A percentile compares a stretch with the other conserved stretches of the same genome.
Conservation (phyloP, 2,113 vertebrate genomes). For the Progne subis region DNA sequence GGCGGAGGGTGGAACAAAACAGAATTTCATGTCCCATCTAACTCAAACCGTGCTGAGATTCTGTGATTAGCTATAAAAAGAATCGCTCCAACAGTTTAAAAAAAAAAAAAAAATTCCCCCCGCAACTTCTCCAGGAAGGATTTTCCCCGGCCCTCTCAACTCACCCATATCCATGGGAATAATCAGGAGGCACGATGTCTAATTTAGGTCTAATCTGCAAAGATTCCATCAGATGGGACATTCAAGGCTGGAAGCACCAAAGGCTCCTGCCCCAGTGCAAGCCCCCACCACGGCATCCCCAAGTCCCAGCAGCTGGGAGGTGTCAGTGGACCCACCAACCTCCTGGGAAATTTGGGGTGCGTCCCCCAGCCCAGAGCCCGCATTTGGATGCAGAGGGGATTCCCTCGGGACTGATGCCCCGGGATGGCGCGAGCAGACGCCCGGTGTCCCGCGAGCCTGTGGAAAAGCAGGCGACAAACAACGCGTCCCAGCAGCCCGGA, state of each 20-base stretch:
- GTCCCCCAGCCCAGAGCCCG: neutral
- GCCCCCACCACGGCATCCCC: too few species aligned
- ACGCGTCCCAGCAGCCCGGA: neutral
- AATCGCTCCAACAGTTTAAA: neutral
- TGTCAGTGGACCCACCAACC: fast-evolving
- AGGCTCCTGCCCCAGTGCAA: neutral
- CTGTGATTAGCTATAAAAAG: neutral
- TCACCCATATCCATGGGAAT: neutral
- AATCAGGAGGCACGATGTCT: neutral
- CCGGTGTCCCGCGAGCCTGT: fast-evolving
- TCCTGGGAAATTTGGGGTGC: neutral
- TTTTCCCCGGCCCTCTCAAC: neutral
- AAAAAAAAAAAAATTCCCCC: neutral
- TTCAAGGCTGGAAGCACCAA: neutral
- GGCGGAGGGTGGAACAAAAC: fast-evolving
- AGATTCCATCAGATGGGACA: neutral
- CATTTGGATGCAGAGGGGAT: too few species aligned
- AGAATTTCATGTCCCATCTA: neutral
- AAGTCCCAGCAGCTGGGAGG: neutral
- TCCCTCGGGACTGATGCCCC: fast-evolving
- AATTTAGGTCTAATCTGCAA: neutral
- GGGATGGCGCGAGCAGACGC: fast-evolving
- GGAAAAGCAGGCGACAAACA: neutral
- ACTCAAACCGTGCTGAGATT: neutral
- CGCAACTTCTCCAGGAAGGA: neutral